A percentile compares a stretch with the other conserved stretches of the same genome.
These are phyloP conservation scores for Steatornis caripensis DNA, from an alignment of 2,113 vertebrate genomes.

Conservation along the genomic window DNA sequence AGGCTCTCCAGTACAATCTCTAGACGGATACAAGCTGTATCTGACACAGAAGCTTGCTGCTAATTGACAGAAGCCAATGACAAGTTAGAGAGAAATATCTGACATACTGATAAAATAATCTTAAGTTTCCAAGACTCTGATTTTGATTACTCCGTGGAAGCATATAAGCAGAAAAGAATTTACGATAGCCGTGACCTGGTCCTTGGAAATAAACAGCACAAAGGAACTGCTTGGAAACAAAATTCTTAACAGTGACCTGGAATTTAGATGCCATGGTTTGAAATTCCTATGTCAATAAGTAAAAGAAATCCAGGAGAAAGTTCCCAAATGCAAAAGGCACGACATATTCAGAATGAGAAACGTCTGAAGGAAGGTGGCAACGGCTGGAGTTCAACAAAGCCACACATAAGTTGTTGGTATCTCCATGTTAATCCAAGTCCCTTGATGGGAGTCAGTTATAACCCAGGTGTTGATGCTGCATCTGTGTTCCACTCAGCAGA, in stretches of 20 bases:
- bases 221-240: neutral
- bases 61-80: neutral
- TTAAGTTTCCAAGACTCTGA: neutral
- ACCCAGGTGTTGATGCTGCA: neutral
- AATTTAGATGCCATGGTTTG: neutral
- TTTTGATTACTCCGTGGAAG: constrained; percentile 3
- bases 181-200: neutral
- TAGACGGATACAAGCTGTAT: neutral
- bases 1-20: neutral
- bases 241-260: neutral
- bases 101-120: neutral
- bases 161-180: neutral
- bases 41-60: neutral
- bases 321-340: neutral
- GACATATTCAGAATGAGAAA: neutral
- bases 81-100: neutral
- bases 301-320: neutral
- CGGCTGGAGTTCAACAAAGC: neutral
- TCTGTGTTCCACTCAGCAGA: neutral
- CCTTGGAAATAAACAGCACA: neutral
- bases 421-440: neutral
- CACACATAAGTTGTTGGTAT: rapidly evolving
- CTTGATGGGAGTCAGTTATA: neutral
- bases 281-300: neutral
- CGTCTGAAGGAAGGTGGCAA: neutral